Evolutionary conservation across 2,113 vertebrate species (phyloP), one percentile per base, ranked within the genome.

Genomic region (Clarias gariepinus): DNA sequence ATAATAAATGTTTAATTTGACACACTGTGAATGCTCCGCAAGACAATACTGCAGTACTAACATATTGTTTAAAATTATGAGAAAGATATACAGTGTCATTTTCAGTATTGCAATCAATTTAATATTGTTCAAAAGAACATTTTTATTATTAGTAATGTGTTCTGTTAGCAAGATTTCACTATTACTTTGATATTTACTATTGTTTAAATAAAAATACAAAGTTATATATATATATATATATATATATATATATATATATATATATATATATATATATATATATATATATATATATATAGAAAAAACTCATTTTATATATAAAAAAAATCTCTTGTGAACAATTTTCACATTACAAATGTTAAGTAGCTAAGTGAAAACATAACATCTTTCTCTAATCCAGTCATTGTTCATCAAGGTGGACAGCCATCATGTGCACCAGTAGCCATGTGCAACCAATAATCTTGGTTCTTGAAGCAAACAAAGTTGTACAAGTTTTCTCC

Each of bases 401-500:
- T 11, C 47, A 4, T 15, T 53, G 66, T 60, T 52, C 12, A n/a
- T 94, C 92, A 98, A 0, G 96, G 95, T 0, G 97, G 97, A 86
- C 98, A 98, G 85, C 90, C 89, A 89, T 97, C 96, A 13, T 96
- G 58, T 0, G 96, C 90, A 16, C 97, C 97, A 11, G 96, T 93
- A n/a, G 95, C 96, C 95, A 97, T 96, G 86, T 97, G 95, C 57
- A 99, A 94, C 94, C 94, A 97, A 89, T 98, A 98, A 91, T 96
- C 96, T 82, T 95, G 92, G 89, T 96, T 96, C 0, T 90, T 95
- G 86, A 97, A 98, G 91, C 98, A 91, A 41, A 97, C 93, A 5
- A 99, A 95, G 81, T 93, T 97, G 94, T 98, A 98, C 76, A 98
- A 93, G 88, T 97, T 96, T 60, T 98, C 97, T 82, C 98, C 97